These are phyloP conservation scores for Thryonomys swinderianus DNA, from an alignment of 2,113 vertebrate genomes.

Conservation along the genomic window DNA sequence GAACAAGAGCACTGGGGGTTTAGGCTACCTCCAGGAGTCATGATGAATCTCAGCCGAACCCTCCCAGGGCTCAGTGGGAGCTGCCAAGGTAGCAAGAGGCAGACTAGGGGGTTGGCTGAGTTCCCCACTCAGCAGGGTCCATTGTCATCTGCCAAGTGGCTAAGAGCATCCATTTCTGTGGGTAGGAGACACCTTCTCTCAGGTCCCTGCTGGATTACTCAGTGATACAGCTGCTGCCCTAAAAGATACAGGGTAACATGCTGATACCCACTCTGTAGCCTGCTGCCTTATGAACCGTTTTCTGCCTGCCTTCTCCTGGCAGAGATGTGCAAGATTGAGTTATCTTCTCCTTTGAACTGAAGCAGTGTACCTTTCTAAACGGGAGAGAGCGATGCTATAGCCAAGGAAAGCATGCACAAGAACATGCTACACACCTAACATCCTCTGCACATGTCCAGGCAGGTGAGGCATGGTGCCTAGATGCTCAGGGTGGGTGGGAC, in stretches of 20 bases:
- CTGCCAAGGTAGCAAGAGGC: background rate
- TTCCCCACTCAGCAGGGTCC: too few relatives aligned
- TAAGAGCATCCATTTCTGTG: background rate
- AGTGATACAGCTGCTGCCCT: background rate
- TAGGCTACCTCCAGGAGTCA: background rate
- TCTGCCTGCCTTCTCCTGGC: background rate
- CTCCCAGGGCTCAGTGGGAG: background rate
- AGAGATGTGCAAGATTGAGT: background rate
- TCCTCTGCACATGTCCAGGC: background rate
- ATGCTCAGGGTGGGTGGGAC: fast-evolving
- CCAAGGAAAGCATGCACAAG: background rate
- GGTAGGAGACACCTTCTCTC: background rate
- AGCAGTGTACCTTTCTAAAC: background rate
- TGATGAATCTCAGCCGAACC: background rate
- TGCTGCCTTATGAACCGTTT: background rate
- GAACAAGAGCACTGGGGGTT: background rate
- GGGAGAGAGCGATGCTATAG: background rate
- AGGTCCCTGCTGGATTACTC: background rate
- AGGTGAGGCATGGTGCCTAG: background rate
- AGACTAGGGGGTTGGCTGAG: background rate
- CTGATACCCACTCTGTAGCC: background rate
- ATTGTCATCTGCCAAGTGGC: background rate
- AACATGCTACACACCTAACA: background rate
- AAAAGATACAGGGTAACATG: background rate
- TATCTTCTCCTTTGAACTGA: background rate